These are phyloP conservation scores for Parnassius orleans DNA, from an alignment of 2,888 invertebrate genomes.

Conservation along the genomic window DNA sequence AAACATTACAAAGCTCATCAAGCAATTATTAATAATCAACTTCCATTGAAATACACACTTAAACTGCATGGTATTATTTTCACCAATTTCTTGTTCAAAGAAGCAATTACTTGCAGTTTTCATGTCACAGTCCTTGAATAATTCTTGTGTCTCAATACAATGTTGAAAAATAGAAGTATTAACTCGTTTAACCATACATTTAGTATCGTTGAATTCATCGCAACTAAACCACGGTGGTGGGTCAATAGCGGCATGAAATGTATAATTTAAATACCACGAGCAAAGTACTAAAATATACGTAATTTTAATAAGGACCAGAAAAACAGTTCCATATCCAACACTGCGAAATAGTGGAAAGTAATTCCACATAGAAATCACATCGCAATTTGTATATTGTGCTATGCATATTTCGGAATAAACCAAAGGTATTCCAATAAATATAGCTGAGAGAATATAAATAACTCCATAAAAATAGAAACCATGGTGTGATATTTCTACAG, in stretches of 20 bases:
- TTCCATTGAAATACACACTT: conserved; percentile 55
- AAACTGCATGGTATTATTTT: conserved; percentile 43
- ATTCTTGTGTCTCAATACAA: conserved; percentile 59
- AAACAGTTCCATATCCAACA: conserved; percentile 56
- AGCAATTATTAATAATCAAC: conserved; percentile 40
- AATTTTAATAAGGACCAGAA: conserved; percentile 52
- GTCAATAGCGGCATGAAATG: conserved; percentile 54
- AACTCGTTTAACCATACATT: conserved; percentile 67
- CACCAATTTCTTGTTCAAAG: conserved; percentile 61
- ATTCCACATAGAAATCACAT: conserved; percentile 60
- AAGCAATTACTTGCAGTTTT: conserved; percentile 64
- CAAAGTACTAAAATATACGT: conserved; percentile 52
- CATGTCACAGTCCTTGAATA: conserved; percentile 61
- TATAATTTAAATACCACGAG: conserved; percentile 63
- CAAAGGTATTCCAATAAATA: conserved; percentile 63
- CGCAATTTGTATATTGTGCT: conserved; percentile 64
- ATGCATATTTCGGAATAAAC: conserved; percentile 68
- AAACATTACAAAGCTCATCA: conserved; percentile 46
- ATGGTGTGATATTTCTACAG: conserved; percentile 53
- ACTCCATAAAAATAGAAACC: conserved; percentile 52
- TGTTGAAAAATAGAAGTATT: conserved; percentile 66
- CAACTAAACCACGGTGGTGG: conserved; percentile 67
- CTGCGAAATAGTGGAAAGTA: conserved; percentile 62
- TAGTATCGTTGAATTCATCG: conserved; percentile 48
- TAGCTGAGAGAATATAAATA: conserved; percentile 47